A percentile compares a stretch with the other conserved stretches of the same genome.
Evolutionary conservation across 1,140 invertebrate genomes (phyloP).

Genomic region (Nixonia krombeini): DNA sequence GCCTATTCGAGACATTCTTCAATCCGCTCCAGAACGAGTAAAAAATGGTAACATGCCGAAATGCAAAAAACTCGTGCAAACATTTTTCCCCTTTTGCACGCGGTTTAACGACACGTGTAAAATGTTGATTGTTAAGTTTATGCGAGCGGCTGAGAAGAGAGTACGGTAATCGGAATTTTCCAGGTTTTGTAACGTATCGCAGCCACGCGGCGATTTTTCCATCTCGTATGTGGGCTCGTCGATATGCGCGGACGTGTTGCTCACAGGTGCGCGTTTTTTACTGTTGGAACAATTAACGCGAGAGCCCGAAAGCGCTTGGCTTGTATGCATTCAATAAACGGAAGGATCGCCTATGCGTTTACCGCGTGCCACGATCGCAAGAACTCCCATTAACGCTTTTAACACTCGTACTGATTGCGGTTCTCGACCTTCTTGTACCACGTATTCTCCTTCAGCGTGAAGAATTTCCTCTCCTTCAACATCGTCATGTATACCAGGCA

Average conservation of each 20-base stretch:
- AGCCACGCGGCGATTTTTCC: slow-evolving; percentile 6
- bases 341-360: slow-evolving; percentile 7
- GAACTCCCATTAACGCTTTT: slow-evolving; percentile 22
- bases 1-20: too few species aligned
- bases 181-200: slow-evolving; percentile 4
- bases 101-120: too few species aligned
- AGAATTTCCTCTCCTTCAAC: too few species aligned
- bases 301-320: slow-evolving; percentile 7
- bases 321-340: slow-evolving; percentile 17
- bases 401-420: slow-evolving; percentile 20
- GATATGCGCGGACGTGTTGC: not conserved
- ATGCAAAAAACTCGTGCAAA: too few species aligned
- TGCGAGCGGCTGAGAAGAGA: too few species aligned
- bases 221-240: not conserved
- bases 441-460: too few species aligned
- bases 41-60: too few species aligned
- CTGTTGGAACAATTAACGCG: slow-evolving; percentile 24
- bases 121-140: too few species aligned
- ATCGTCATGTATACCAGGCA: too few species aligned
- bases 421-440: slow-evolving; percentile 8
- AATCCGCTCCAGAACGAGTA: too few species aligned
- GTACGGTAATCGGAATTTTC: too few species aligned
- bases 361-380: slow-evolving; percentile 15
- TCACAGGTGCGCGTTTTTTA: slow-evolving; percentile 23
- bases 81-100: too few species aligned